These are phyloP conservation scores for Bimastos eiseni DNA, from an alignment of 2,888 invertebrate genomes.

Conservation along the genomic window DNA sequence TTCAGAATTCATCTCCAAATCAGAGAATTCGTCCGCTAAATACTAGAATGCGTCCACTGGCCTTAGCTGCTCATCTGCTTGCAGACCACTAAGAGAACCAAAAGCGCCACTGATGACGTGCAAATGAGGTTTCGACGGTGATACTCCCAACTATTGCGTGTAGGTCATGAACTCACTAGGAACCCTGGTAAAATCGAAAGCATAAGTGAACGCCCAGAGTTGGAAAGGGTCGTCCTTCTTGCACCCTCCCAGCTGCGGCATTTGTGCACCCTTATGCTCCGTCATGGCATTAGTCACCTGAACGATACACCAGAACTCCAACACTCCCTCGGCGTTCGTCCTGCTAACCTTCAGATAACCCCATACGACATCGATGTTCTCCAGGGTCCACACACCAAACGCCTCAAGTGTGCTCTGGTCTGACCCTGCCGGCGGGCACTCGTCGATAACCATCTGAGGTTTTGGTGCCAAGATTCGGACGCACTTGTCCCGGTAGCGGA, in stretches of 20 bases:
- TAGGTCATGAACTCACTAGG: conserved; percentile 32
- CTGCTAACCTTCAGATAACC: conserved; percentile 38
- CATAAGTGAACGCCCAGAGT: conserved; percentile 44
- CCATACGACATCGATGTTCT: conserved; percentile 37
- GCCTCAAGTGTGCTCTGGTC: conserved; percentile 31
- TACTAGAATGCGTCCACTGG: not conserved
- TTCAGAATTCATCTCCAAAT: not conserved
- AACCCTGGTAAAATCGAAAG: conserved; percentile 41
- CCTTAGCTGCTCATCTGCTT: not conserved
- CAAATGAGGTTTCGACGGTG: not conserved
- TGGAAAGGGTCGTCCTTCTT: conserved; percentile 41
- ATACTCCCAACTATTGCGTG: not conserved
- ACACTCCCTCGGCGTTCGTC: conserved; percentile 30
- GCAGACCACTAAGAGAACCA: not conserved
- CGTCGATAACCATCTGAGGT: conserved; percentile 39
- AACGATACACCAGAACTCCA: conserved; percentile 40
- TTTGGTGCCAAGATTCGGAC: conserved; percentile 37
- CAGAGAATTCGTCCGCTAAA: not conserved
- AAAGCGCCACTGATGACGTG: not conserved
- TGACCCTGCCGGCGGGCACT: conserved; percentile 40
- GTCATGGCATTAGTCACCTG: conserved; percentile 46
- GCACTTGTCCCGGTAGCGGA: conserved; percentile 43
- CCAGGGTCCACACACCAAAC: conserved; percentile 42
- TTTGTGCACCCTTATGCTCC: conserved; percentile 42
- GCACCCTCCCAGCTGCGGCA: conserved; percentile 44